Evolutionary conservation across 2,888 invertebrate genomes (phyloP).

Genomic region (Cephalotes varians): DNA sequence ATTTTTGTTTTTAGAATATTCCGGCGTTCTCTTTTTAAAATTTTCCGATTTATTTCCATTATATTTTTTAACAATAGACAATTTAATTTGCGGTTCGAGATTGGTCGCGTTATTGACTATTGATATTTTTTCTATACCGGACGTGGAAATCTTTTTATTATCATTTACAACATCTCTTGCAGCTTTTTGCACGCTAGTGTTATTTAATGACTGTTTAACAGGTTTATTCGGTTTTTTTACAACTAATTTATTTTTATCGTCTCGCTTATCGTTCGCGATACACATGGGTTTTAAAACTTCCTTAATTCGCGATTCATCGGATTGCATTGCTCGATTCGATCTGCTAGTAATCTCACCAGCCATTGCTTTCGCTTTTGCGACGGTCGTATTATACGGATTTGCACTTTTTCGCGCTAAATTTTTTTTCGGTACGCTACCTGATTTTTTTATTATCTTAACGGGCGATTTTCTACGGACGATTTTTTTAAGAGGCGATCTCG

Average conservation of each 20-base stretch:
- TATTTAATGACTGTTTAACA: background rate
- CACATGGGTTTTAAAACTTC: background rate
- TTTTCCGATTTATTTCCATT: slow-evolving; percentile 3
- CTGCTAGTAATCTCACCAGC: slow-evolving; percentile 62
- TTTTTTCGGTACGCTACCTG: slow-evolving; percentile 63
- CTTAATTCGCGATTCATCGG: background rate
- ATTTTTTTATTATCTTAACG: slow-evolving; percentile 75
- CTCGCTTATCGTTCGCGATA: background rate
- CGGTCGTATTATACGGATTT: slow-evolving; percentile 63
- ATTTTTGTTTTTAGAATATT: slow-evolving; percentile 4
- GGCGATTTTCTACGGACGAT: slow-evolving; percentile 79
- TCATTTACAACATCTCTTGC: background rate
- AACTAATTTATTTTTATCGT: background rate
- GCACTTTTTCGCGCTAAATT: slow-evolving; percentile 57
- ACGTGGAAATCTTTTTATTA: background rate
- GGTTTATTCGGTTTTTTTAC: background rate
- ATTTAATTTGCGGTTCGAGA: background rate
- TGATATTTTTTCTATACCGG: background rate
- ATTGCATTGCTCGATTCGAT: slow-evolving; percentile 25
- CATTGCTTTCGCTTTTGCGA: slow-evolving; percentile 68
- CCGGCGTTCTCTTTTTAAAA: background rate
- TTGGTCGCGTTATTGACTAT: slow-evolving; percentile 5
- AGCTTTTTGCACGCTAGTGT: background rate
- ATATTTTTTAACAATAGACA: background rate
- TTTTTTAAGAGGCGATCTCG: slow-evolving; percentile 82